These are phyloP conservation scores for Brachyhypopomus occidentalis DNA, from an alignment of 2,113 vertebrate species.

Conservation along the genomic window DNA sequence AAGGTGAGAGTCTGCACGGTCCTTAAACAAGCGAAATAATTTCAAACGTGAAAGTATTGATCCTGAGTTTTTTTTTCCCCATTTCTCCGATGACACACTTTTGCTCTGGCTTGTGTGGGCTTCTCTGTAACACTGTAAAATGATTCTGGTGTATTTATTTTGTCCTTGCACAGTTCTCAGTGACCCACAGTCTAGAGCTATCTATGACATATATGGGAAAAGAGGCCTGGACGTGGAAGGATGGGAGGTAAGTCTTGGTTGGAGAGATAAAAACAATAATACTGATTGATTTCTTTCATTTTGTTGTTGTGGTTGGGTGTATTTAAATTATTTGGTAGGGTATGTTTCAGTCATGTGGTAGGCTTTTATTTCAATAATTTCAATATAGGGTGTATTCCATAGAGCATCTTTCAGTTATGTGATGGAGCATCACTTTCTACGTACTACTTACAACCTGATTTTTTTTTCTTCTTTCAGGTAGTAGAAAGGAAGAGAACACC, in stretches of 20 bases:
- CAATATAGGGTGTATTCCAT: too few relatives aligned
- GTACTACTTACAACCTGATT: neutral
- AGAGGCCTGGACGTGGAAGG: slow-evolving; percentile 97
- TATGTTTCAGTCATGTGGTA: too few relatives aligned
- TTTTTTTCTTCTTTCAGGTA: slow-evolving; percentile 73
- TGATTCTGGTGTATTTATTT: slow-evolving; percentile 1
- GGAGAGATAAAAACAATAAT: too few relatives aligned
- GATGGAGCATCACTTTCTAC: too few relatives aligned
- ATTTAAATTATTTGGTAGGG: too few relatives aligned
- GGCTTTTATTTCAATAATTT: too few relatives aligned
- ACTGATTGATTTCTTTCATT: neutral
- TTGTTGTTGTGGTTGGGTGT: neutral
- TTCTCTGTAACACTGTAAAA: neutral
- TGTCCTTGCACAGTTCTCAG: slow-evolving; percentile 83
- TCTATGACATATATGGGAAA: slow-evolving; percentile 98
- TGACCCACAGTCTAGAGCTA: slow-evolving; percentile 94
- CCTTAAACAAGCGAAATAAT: neutral
- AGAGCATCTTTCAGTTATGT: too few relatives aligned
- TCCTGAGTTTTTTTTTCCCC: neutral
- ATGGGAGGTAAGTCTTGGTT: slow-evolving; percentile 89
- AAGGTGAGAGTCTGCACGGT: slow-evolving; percentile 75
- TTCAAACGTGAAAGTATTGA: neutral
- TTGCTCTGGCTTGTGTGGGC: neutral
- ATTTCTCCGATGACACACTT: neutral
- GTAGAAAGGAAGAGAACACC: slow-evolving; percentile 93